Base-by-base conservation (phyloP, 1,140 invertebrate species). In the Asobara japonica region DNA sequence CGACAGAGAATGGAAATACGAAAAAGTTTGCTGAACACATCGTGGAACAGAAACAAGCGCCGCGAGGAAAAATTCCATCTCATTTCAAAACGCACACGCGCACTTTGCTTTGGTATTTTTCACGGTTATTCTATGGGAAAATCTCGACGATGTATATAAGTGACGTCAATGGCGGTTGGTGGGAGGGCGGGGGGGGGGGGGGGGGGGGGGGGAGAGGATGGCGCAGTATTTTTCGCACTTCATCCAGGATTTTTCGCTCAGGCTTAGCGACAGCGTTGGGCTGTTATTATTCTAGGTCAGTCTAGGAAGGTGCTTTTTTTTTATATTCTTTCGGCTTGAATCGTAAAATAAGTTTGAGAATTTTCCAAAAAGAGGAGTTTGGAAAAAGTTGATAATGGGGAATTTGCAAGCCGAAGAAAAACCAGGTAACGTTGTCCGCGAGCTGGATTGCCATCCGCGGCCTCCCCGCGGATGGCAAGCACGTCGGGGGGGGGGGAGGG, bases 31-130 rank as follows among this genome's bases (percentile, higher is more conserved):
- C 45, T 20, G 20, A 51, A 51, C 45, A 51, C 45, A 51, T 51
- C 45, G 45, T 25, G 45, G 22, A 51, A 51, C 45, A 51, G 45
- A 51, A 51, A 51, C 45, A 51, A 51, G 45, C 45, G 16, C 45
- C 45, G 6, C 7, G 45, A 51, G 45, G n/a, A 51, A 51, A 51
- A 25, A 51, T 51, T 51, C 45, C 45, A 51, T 51, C 45, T 51
- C 45, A 51, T 51, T 51, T 51, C 16, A 51, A 51, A 51, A 51
- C 16, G 45, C 45, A 18, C 45, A 10, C 16, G 10, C n/a, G 10
- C 11, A 8, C 36, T 33, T 11, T 11, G 5, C 31, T 33, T 11
- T 16, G 20, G 45, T 20, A 18, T 51, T 51, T 51, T 25, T 25
- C 20, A 51, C 45, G 20, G 18, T 51, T 51, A 51, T 51, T 51